These are phyloP conservation scores for Masticophis lateralis DNA, from an alignment of 2,797 vertebrate species.

Conservation along the genomic window DNA sequence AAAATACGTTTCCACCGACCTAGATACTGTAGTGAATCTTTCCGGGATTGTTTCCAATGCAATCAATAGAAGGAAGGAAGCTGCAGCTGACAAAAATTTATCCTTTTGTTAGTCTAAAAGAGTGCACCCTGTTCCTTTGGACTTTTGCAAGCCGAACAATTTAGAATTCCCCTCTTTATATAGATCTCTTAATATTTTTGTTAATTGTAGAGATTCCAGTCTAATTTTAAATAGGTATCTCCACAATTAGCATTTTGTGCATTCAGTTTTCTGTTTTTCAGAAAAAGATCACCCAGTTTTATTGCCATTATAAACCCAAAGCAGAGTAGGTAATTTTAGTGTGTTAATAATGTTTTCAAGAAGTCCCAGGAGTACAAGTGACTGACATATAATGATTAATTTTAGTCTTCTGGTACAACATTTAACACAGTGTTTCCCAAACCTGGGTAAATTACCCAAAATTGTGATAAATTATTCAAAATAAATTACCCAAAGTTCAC, in stretches of 20 bases:
- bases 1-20: background rate
- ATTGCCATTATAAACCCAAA: background rate
- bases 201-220: background rate
- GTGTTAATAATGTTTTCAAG: no score
- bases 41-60: background rate
- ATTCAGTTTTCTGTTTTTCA: background rate
- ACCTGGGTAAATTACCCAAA: no score
- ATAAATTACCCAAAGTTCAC: no score
- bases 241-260: background rate
- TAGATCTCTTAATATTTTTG: background rate
- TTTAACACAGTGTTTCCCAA: no score
- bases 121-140: background rate
- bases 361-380: no score
- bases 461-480: no score
- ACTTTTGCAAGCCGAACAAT: background rate
- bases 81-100: background rate
- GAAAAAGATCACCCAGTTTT: background rate
- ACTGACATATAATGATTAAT: no score
- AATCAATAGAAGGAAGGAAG: background rate
- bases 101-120: background rate
- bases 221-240: background rate
- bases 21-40: background rate
- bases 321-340: background rate
- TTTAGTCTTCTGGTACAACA: no score
- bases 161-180: background rate